These are phyloP conservation scores for Drosophila auraria DNA, from an alignment of 1,140 invertebrate genomes.

Conservation along the genomic window DNA sequence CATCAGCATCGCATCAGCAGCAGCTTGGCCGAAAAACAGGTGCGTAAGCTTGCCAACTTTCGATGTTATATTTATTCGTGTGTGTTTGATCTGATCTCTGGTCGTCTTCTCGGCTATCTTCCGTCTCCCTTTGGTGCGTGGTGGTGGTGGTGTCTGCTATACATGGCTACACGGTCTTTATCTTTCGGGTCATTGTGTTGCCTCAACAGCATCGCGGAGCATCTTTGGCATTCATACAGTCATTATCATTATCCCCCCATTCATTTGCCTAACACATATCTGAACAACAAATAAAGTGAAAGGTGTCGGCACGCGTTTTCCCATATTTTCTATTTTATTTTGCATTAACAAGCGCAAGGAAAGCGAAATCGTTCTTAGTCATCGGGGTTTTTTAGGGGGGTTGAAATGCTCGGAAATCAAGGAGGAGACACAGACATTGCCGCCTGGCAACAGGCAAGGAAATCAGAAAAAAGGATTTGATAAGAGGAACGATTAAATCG, in stretches of 20 bases:
- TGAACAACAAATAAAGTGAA: slow-evolving; percentile 69
- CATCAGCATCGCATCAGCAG: not conserved
- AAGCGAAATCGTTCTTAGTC: slow-evolving; percentile 49
- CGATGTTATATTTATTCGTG: slow-evolving; percentile 27
- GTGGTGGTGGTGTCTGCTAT: slow-evolving; percentile 19
- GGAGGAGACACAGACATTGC: slow-evolving; percentile 2
- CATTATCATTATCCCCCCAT: slow-evolving; percentile 44
- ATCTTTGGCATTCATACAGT: slow-evolving; percentile 52
- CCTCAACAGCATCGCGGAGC: slow-evolving; percentile 31
- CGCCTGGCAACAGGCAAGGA: slow-evolving; percentile 29
- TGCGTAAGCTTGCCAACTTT: slow-evolving; percentile 47
- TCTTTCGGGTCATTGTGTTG: slow-evolving; percentile 34
- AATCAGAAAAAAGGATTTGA: not conserved
- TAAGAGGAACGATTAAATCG: not conserved
- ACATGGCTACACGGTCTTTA: slow-evolving; percentile 23
- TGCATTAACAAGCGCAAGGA: slow-evolving; percentile 12
- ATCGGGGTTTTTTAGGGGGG: slow-evolving; percentile 6
- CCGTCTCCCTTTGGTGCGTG: slow-evolving; percentile 36
- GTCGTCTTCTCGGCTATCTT: slow-evolving; percentile 10
- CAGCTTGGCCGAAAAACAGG: slow-evolving; percentile 32
- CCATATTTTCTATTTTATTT: slow-evolving; percentile 42
- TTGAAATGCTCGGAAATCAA: not conserved
- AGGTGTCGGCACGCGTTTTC: slow-evolving; percentile 70
- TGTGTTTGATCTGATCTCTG: slow-evolving; percentile 20
- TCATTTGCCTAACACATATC: slow-evolving; percentile 58